A percentile compares a stretch with the other conserved stretches of the same genome.
phyloP scores from a whole-genome alignment of 2,888 invertebrate genomes.

The Julus scanicus region DNA sequence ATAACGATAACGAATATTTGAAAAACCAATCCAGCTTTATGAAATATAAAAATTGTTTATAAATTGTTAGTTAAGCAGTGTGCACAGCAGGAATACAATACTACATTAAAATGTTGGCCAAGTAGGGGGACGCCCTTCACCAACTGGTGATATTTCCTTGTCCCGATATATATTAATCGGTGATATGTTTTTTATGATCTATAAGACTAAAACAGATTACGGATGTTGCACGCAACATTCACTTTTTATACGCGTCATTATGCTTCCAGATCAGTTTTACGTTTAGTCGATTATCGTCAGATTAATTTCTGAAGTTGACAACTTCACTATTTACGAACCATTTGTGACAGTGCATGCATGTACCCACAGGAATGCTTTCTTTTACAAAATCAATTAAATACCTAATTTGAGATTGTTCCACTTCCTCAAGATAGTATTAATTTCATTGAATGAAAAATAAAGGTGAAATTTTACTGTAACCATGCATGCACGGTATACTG shows the following conservation, averaged over 20 bases:
- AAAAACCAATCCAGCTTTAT: background rate
- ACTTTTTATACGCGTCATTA: conserved; percentile 11
- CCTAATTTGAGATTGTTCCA: background rate
- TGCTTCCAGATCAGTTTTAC: conserved; percentile 1
- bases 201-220: background rate
- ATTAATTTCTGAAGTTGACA: conserved; percentile 25
- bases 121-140: conserved; percentile 7
- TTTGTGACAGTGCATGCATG: background rate
- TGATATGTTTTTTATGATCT: background rate
- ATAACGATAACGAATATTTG: background rate
- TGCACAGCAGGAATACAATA: background rate
- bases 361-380: conserved; percentile 5
- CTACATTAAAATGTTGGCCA: background rate
- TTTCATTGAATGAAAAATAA: conserved; percentile 26
- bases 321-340: conserved; percentile 19
- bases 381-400: background rate
- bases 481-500: background rate
- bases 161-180: background rate
- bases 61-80: background rate
- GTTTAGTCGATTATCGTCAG: conserved; percentile 27
- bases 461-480: background rate
- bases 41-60: background rate
- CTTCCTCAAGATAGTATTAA: background rate
- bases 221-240: background rate
- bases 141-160: background rate